Base-by-base conservation (phyloP, 2,888 invertebrate species). In the Sarcophaga rosellei region DNA sequence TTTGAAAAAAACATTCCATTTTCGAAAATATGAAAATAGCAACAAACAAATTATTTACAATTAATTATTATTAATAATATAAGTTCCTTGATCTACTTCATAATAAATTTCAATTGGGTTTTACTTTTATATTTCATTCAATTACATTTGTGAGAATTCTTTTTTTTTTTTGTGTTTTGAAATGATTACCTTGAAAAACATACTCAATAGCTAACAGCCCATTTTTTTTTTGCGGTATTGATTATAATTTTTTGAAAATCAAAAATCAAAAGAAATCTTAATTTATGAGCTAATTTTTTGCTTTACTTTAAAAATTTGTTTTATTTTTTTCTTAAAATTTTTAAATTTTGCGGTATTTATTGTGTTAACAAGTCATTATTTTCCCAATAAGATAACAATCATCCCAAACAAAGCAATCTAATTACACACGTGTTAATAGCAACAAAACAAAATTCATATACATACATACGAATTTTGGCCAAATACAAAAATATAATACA, bases 311-410 rank as follows among this genome's bases (percentile, higher is more conserved):
- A 17, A 17, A 35, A 3, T 17, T 17, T 70, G 8, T 35, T 8
- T 15, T 15, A 0, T 53, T 53, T 12, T 4, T 35, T 15, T 6
- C n/a, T 35, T 35, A 6, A 17, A 35, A n/a, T 15, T 21, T 53
- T 78, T 61, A 70, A n/a, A 78, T 78, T 69, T 53, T 78, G 69
- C n/a, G 25, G 47, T 78, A 78, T 62, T 78, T 78, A 53, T 65
- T 53, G 47, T 68, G 45, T 63, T 62, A 77, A 66, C 59, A 77
- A 69, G 68, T 21, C 20, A 53, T 63, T 62, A 63, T 45, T 65
- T 53, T 25, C 25, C 12, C 23, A 63, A 77, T 70, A 44, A 79
- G 23, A 65, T 25, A 57, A 57, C 20, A 65, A 35, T 65, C 25
- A 8, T 62, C 8, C 53, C 69, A 23, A n/a, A 44, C 44, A 11